Evolutionary conservation across 2,888 invertebrate species (phyloP).

Genomic region (Nemotelus nigrinus): DNA sequence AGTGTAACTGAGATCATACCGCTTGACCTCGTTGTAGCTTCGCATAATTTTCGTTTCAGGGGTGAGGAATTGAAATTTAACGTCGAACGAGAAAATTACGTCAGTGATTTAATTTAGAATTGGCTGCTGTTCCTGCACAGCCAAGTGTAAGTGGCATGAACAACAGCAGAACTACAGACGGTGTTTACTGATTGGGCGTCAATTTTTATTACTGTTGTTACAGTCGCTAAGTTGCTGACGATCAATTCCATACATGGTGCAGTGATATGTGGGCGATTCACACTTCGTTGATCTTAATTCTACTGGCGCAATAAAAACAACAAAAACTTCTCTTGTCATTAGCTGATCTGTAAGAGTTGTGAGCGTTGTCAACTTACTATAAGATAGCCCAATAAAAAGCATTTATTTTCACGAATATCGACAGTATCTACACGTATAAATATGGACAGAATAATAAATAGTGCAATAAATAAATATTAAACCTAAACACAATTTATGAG

Average conservation of each 20-base stretch:
- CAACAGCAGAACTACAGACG: neutral
- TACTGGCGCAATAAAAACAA: neutral
- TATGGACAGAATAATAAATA: too few relatives aligned
- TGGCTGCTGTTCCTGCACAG: constrained; percentile 10
- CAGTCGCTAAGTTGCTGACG: constrained; percentile 1
- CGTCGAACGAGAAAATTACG: constrained; percentile 21
- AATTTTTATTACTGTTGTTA: constrained; percentile 33
- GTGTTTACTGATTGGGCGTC: constrained; percentile 19
- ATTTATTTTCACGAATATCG: too few relatives aligned
- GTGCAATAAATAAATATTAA: too few relatives aligned
- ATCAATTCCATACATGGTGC: constrained; percentile 11
- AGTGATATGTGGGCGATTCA: constrained; percentile 14
- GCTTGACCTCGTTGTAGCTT: constrained; percentile 36
- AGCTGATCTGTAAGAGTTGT: too few relatives aligned
- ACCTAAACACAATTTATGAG: too few relatives aligned
- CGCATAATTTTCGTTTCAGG: constrained; percentile 31
- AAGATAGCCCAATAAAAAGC: too few relatives aligned
- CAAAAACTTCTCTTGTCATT: too few relatives aligned
- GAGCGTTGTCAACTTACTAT: too few relatives aligned
- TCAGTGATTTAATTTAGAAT: constrained; percentile 30
- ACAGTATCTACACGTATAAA: too few relatives aligned
- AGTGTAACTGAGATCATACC: constrained; percentile 31
- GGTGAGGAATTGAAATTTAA: neutral
- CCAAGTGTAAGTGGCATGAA: neutral
- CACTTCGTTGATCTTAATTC: constrained; percentile 15